Conservation (phyloP, 2,797 vertebrate genomes). For the Tauraco hartlaubi region DNA sequence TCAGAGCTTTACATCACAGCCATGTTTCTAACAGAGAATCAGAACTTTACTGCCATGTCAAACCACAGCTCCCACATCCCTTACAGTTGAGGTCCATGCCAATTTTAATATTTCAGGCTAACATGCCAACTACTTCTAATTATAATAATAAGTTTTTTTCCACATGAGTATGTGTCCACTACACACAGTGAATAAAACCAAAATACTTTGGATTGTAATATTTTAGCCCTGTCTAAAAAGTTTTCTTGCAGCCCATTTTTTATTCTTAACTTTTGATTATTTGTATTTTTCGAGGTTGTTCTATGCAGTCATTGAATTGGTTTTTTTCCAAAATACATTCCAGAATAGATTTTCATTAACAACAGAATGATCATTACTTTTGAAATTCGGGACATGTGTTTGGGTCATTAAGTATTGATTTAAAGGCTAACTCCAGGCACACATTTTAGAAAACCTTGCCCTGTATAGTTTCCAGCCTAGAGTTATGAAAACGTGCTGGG, state of each 20-base stretch:
- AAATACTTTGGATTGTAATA: not conserved
- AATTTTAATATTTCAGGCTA: not conserved
- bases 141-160: not conserved
- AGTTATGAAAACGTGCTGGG: not conserved
- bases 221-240: not conserved
- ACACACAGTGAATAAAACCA: not conserved
- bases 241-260: not conserved
- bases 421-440: not conserved
- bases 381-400: not conserved
- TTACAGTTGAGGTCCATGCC: not conserved
- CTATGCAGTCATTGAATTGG: not conserved
- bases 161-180: not conserved
- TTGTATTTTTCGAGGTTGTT: not conserved
- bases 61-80: not conserved
- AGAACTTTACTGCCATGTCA: not conserved
- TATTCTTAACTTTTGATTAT: not conserved
- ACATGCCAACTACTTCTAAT: not conserved
- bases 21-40: not conserved
- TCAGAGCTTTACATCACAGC: not conserved
- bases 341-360: not conserved
- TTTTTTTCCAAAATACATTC: not conserved
- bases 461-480: not conserved
- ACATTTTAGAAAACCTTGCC: not conserved
- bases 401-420: not conserved
- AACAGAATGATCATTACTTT: not conserved